These are phyloP conservation scores for Eupristina koningsbergeri DNA, from an alignment of 1,140 invertebrate species.

Conservation along the genomic window DNA sequence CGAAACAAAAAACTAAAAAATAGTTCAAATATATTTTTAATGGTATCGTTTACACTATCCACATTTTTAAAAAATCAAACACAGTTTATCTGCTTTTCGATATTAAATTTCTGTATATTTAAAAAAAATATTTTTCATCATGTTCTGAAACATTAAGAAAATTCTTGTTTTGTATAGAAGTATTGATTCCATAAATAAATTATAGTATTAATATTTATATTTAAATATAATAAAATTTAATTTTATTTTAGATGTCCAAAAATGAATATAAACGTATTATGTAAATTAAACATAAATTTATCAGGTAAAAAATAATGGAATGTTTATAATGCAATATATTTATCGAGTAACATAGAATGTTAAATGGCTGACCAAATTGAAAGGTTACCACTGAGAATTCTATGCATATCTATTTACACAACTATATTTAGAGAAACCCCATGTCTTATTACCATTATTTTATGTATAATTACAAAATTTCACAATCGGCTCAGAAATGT, in stretches of 20 bases:
- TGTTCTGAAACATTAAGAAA: background rate
- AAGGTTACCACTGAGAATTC: background rate
- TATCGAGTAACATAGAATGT: no score
- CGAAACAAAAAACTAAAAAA: no score
- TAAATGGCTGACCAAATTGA: no score
- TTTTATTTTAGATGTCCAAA: no score
- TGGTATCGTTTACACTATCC: background rate
- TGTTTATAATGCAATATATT: no score
- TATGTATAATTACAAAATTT: background rate
- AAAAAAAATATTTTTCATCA: background rate
- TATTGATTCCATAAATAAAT: no score
- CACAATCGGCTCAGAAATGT: conserved; percentile 26
- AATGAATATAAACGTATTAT: no score
- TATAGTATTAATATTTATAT: no score
- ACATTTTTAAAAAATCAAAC: background rate
- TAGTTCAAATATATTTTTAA: background rate
- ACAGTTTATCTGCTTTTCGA: background rate
- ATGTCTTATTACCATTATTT: background rate
- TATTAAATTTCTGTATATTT: background rate
- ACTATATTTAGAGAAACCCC: background rate
- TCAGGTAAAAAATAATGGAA: no score
- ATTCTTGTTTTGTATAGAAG: background rate
- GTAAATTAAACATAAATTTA: no score
- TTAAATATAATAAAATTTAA: no score
- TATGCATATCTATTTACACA: conserved; percentile 25